Conservation (phyloP, 2,888 invertebrate species). For the Elmis aenea region DNA sequence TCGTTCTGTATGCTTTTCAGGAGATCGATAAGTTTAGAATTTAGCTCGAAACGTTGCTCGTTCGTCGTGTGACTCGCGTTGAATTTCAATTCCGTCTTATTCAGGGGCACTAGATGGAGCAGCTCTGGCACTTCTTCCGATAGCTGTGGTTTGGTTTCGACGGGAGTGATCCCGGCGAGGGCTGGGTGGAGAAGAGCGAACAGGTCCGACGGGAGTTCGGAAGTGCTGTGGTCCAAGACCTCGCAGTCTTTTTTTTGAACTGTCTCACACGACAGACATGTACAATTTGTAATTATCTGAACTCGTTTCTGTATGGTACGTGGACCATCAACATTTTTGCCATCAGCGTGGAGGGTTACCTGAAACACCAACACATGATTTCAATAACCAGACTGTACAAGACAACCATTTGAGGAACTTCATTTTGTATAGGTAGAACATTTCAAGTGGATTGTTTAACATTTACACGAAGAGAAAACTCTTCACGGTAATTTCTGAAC, state of each 20-base stretch:
- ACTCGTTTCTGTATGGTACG: slow-evolving; percentile 55
- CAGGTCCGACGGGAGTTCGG: slow-evolving; percentile 44
- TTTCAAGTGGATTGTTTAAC: too few relatives aligned
- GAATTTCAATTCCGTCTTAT: slow-evolving; percentile 14
- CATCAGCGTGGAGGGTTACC: slow-evolving; percentile 56
- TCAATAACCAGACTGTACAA: too few relatives aligned
- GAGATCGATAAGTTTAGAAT: slow-evolving; percentile 30
- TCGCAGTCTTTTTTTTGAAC: slow-evolving; percentile 46
- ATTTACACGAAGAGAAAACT: too few relatives aligned
- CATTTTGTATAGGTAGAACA: too few relatives aligned
- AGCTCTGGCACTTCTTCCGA: slow-evolving; percentile 37
- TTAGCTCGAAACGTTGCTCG: slow-evolving; percentile 30
- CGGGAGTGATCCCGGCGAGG: slow-evolving; percentile 27
- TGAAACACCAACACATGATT: slow-evolving; percentile 35
- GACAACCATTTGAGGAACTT: too few relatives aligned
- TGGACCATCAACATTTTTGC: slow-evolving; percentile 49
- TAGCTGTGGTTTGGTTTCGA: slow-evolving; percentile 11
- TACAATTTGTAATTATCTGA: slow-evolving; percentile 62
- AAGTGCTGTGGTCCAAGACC: slow-evolving; percentile 46
- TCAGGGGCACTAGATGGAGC: slow-evolving; percentile 14
- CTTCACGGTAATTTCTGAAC: too few relatives aligned
- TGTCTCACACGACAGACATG: slow-evolving; percentile 58
- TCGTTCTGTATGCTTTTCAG: slow-evolving; percentile 33
- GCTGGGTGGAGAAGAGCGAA: slow-evolving; percentile 33
- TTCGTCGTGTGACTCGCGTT: slow-evolving; percentile 18